phyloP scores from a whole-genome alignment of 1,140 invertebrate species.

The Oppia nitens region DNA sequence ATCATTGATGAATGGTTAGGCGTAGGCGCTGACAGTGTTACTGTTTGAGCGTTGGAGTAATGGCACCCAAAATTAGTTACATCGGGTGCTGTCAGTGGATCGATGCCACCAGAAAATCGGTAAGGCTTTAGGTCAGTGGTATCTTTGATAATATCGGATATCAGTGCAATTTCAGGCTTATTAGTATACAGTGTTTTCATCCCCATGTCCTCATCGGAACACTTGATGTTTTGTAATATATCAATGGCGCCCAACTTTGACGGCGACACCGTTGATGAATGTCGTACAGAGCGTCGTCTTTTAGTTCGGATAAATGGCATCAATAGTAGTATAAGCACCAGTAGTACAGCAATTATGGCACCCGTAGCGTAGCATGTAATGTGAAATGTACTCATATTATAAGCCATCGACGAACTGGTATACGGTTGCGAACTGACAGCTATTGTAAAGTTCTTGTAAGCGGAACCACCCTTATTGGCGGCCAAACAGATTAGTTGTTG shows the following conservation, averaged over 20 bases:
- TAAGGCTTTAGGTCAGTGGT: not conserved
- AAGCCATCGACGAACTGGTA: not conserved
- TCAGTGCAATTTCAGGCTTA: not conserved
- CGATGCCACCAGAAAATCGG: no score
- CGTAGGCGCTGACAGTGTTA: no score
- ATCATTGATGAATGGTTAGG: no score
- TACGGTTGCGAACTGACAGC: not conserved
- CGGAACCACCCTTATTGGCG: not conserved
- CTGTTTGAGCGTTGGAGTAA: no score
- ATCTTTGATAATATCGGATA: not conserved
- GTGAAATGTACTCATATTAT: not conserved
- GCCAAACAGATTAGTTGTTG: conserved; percentile 6
- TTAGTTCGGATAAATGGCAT: not conserved
- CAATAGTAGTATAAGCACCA: not conserved
- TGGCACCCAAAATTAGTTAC: no score
- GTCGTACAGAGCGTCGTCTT: not conserved
- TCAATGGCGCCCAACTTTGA: not conserved
- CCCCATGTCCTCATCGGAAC: not conserved
- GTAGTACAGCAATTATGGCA: not conserved
- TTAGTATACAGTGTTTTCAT: not conserved
- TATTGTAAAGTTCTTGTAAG: conserved; percentile 7
- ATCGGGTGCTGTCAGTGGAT: no score
- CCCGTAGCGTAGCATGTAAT: not conserved
- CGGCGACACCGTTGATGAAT: not conserved
- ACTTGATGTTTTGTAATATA: not conserved